phyloP scores from a whole-genome alignment of 1,140 invertebrate species.

The Camponotus vicinus region DNA sequence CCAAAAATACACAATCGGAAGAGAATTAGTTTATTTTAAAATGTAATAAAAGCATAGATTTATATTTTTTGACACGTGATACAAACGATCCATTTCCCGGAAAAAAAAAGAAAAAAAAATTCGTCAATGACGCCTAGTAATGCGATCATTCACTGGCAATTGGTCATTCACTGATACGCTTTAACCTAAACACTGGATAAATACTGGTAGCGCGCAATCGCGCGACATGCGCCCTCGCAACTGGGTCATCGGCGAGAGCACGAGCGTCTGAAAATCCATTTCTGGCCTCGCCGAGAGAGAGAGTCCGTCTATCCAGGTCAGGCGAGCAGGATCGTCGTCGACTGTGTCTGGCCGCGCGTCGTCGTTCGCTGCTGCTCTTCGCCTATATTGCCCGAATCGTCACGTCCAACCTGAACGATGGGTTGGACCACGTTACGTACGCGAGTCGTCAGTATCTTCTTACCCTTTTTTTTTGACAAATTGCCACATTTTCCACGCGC shows the following conservation, averaged over 20 bases:
- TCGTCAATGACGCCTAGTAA: not conserved
- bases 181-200: slow-evolving; percentile 73
- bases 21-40: not conserved
- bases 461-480: not conserved
- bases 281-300: slow-evolving; percentile 71
- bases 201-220: slow-evolving; percentile 78
- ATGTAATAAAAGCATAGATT: not conserved
- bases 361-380: not conserved
- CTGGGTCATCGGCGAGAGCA: slow-evolving; percentile 79
- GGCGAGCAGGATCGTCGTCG: slow-evolving; percentile 73
- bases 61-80: not conserved
- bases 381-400: slow-evolving; percentile 35
- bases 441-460: slow-evolving; percentile 82
- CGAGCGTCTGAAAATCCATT: slow-evolving; percentile 79
- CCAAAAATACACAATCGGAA: not conserved
- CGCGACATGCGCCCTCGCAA: slow-evolving; percentile 82
- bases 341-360: slow-evolving; percentile 33
- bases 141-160: slow-evolving; percentile 43
- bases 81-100: not conserved
- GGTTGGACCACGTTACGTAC: slow-evolving; percentile 85
- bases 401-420: slow-evolving; percentile 74
- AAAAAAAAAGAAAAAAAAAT: not conserved
- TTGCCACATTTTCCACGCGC: not conserved
- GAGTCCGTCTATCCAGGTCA: slow-evolving; percentile 81
- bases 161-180: slow-evolving; percentile 49